Evolutionary conservation across 2,888 invertebrate genomes (phyloP), one percentile per base, ranked within the genome.

Genomic region (Dexiosoma caninum): DNA sequence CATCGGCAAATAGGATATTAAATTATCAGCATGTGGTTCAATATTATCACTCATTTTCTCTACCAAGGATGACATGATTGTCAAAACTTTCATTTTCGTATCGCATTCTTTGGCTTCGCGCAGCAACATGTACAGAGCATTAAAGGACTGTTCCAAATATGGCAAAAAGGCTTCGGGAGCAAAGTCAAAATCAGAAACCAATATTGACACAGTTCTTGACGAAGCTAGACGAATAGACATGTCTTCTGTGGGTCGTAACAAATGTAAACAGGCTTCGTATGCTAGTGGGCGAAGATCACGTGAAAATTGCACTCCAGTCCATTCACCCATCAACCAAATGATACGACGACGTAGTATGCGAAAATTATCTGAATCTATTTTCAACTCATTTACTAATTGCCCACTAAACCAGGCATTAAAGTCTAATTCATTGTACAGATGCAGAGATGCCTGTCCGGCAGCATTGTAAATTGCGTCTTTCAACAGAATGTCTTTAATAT

Each of bases 401-500:
- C 94, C 94, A 12, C 93, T 93, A 85, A 98, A 96, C 98, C 98
- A 98, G 84, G 94, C 93, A 89, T 98, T 97, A 90, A 98, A 98
- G 89, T 98, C 95, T 42, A 98, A 93, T 93, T 97, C 96, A 88
- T 98, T 97, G 88, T 95, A 98, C 69, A 98, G 91, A 86, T 98
- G 96, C 89, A 96, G 97, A 0, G 97, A 95, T 2, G 95, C 95
- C 81, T 97, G 91, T 7, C 97, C 97, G 9, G 96, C 95, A 0
- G 98, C 97, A 90, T 96, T 96, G 87, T 98, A 98, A 51, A 98
- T 94, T 71, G 98, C 97, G 91, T 98, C 98, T 90, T 97, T 97
- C 72, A 94, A 92, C 81, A 98, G 91, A 86, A 98, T 95, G 12
- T 94, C 94, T 70, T 93, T 92, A 84, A 97, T 91, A 88, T 97